These are phyloP conservation scores for Drosophila mettleri DNA, from an alignment of 2,888 invertebrate genomes.

Conservation along the genomic window DNA sequence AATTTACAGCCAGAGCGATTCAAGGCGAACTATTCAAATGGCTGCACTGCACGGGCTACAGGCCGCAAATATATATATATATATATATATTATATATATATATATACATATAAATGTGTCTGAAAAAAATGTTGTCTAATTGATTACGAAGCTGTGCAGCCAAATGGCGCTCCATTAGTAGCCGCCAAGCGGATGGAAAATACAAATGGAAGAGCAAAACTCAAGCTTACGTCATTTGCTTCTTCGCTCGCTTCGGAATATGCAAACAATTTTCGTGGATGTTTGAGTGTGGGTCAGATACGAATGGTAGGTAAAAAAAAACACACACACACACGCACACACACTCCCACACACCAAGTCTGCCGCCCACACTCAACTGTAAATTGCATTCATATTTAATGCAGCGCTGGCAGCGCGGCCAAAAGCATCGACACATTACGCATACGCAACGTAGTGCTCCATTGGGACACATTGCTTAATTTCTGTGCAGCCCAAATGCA, in stretches of 20 bases:
- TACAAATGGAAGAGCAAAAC: slow-evolving; percentile 28
- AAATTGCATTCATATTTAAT: slow-evolving; percentile 81
- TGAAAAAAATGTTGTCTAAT: slow-evolving; percentile 70
- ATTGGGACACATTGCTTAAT: slow-evolving; percentile 78
- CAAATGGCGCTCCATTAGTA: slow-evolving; percentile 74
- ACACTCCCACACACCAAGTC: not conserved
- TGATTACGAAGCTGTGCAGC: slow-evolving; percentile 65
- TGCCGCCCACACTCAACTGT: slow-evolving; percentile 51
- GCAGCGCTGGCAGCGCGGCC: slow-evolving; percentile 56
- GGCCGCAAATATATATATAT: not conserved
- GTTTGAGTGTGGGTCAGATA: slow-evolving; percentile 49
- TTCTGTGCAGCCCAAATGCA: slow-evolving; percentile 61
- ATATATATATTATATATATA: slow-evolving; percentile 9
- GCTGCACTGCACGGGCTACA: slow-evolving; percentile 9
- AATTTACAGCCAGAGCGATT: slow-evolving; percentile 47
- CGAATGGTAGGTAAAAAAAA: slow-evolving; percentile 25
- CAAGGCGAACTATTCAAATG: slow-evolving; percentile 54
- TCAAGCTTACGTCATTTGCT: slow-evolving; percentile 51
- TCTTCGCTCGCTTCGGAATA: slow-evolving; percentile 27
- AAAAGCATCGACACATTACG: slow-evolving; percentile 71
- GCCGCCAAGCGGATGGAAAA: slow-evolving; percentile 45
- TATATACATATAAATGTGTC: not conserved
- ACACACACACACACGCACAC: slow-evolving; percentile 24
- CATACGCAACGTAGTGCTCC: slow-evolving; percentile 75
- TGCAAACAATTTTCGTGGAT: slow-evolving; percentile 68